These are phyloP conservation scores for Centropus unirufus DNA, from an alignment of 2,113 vertebrate species.

Conservation along the genomic window DNA sequence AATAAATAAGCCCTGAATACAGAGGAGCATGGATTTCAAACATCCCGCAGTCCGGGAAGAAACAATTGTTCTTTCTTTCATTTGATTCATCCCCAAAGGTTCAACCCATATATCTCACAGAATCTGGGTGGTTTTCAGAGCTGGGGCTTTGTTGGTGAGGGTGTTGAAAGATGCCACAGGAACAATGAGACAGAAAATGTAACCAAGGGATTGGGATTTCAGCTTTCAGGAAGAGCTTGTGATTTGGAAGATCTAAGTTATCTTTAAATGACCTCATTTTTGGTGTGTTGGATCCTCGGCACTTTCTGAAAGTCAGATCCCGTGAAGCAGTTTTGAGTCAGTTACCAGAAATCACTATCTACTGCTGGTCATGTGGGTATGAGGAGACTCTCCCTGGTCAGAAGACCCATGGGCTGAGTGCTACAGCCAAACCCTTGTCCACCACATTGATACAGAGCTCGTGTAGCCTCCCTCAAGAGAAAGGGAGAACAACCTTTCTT, in stretches of 20 bases:
- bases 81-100: conserved; percentile 28
- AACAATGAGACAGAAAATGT: neutral
- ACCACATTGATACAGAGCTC: neutral
- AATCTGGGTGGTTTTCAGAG: neutral
- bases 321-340: neutral
- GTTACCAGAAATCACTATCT: neutral
- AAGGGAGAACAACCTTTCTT: neutral
- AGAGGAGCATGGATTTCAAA: neutral
- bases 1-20: conserved; percentile 42
- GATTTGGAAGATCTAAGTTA: neutral
- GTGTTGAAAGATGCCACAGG: neutral
- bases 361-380: rapidly evolving
- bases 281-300: neutral
- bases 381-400: neutral
- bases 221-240: neutral
- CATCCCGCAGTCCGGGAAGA: neutral
- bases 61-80: conserved; percentile 34
- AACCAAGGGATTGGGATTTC: neutral
- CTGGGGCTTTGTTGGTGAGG: conserved; percentile 18
- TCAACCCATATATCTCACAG: neutral
- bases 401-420: neutral
- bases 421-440: neutral
- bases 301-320: neutral
- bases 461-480: conserved; percentile 14
- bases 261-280: neutral